A percentile compares a stretch with the other conserved stretches of the same genome.
Conservation (phyloP, 2,797 vertebrate genomes). For the Aulostomus chinensis region DNA sequence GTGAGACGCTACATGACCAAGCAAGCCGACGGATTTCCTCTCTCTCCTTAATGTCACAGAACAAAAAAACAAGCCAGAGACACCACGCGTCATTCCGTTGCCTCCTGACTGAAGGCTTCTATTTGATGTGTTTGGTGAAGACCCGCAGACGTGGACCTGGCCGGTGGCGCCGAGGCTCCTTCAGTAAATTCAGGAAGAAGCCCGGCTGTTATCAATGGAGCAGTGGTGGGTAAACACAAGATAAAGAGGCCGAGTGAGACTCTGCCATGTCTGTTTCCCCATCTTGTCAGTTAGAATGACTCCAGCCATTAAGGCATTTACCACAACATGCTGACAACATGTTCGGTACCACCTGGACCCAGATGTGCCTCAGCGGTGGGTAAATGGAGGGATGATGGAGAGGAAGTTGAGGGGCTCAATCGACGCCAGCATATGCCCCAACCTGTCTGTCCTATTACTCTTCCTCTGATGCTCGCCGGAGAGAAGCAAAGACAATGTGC, state of each 20-base stretch:
- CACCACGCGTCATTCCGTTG: no score
- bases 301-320: constrained; percentile 70
- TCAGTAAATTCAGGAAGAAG: no score
- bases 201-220: no score
- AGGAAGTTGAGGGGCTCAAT: constrained; percentile 62
- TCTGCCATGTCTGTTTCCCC: constrained; percentile 74
- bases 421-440: constrained; percentile 62
- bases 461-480: constrained; percentile 45
- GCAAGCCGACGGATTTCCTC: no score
- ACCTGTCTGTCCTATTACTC: constrained; percentile 63
- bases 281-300: constrained; percentile 73
- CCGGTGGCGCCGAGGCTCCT: no score
- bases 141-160: no score
- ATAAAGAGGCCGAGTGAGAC: constrained; percentile 70
- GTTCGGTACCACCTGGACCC: constrained; percentile 70
- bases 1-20: no score
- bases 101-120: no score
- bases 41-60: no score
- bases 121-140: no score
- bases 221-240: constrained; percentile 70
- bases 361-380: constrained; percentile 70
- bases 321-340: constrained; percentile 71
- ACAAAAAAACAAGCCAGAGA: no score
- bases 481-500: constrained; percentile 57
- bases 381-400: constrained; percentile 67